Evolutionary conservation across 2,113 vertebrate genomes (phyloP).

Genomic region (Xiphias gladius): DNA sequence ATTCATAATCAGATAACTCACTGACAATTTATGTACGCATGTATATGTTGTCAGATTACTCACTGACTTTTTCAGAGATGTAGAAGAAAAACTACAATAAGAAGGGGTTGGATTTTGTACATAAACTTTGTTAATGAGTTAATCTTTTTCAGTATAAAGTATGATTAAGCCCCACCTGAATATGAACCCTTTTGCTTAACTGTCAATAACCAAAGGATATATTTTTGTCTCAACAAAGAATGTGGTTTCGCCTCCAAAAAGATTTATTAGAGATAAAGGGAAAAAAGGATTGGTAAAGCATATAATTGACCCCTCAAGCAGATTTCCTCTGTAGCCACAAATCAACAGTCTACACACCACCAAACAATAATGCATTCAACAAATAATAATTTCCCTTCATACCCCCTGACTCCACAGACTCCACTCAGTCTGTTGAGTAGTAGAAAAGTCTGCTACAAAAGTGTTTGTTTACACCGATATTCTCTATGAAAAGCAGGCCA

Average conservation of each 20-base stretch:
- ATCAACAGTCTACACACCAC: slow-evolving; percentile 55
- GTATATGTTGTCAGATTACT: background rate
- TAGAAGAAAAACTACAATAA: background rate
- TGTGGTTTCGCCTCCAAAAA: slow-evolving; percentile 16
- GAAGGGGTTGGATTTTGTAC: background rate
- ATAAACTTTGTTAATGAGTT: background rate
- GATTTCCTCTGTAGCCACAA: slow-evolving; percentile 54
- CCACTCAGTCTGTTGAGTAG: slow-evolving; percentile 54
- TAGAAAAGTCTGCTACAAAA: slow-evolving; percentile 30
- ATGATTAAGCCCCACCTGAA: slow-evolving; percentile 2
- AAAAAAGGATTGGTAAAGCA: slow-evolving; percentile 38
- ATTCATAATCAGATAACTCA: no score
- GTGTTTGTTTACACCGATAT: slow-evolving; percentile 58
- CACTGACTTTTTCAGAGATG: background rate
- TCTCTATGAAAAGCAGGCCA: slow-evolving; percentile 39
- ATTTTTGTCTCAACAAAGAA: slow-evolving; percentile 38
- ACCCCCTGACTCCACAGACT: slow-evolving; percentile 44
- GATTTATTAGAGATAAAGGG: slow-evolving; percentile 32
- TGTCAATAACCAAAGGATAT: slow-evolving; percentile 17
- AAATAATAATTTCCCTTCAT: slow-evolving; percentile 64
- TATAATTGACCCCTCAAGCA: slow-evolving; percentile 49
- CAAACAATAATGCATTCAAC: slow-evolving; percentile 66
- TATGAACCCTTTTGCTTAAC: slow-evolving; percentile 31
- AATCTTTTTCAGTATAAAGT: background rate
- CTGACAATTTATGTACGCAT: background rate